phyloP scores from a whole-genome alignment of 2,797 vertebrate genomes.

The Melanogrammus aeglefinus region DNA sequence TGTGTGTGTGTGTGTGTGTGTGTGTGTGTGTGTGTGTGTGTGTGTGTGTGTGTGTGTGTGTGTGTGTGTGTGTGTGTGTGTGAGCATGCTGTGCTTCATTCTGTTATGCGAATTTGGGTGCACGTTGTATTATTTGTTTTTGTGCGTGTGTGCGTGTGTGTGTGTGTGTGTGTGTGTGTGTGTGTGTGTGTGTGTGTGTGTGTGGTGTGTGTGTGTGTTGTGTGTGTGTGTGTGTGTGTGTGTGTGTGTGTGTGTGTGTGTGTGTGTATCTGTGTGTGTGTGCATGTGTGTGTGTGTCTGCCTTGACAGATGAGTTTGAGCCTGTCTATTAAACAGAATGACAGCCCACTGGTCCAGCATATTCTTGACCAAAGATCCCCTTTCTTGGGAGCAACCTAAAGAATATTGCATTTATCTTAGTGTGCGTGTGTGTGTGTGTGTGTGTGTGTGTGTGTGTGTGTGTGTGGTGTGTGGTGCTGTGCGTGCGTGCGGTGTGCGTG shows the following conservation, averaged over 20 bases:
- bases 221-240: not conserved
- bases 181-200: too few species aligned
- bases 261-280: not conserved
- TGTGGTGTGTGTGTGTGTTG: too few species aligned
- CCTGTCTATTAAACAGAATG: constrained; percentile 4
- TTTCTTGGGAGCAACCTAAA: not conserved
- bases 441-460: constrained; percentile 31
- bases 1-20: not conserved
- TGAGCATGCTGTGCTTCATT: too few species aligned
- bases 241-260: not conserved
- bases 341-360: constrained; percentile 1
- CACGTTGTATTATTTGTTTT: not conserved
- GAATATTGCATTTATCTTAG: not conserved
- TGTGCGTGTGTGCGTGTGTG: constrained; percentile 1
- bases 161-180: not conserved
- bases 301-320: constrained; percentile 1
- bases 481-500: constrained; percentile 14
- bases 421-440: constrained; percentile 20
- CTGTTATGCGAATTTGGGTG: too few species aligned
- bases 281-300: not conserved
- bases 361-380: not conserved
- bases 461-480: constrained; percentile 14
- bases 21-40: not conserved
- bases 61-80: constrained; percentile 2
- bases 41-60: not conserved